Conservation (phyloP, 2,797 vertebrate species). For the Dryobates pubescens region DNA sequence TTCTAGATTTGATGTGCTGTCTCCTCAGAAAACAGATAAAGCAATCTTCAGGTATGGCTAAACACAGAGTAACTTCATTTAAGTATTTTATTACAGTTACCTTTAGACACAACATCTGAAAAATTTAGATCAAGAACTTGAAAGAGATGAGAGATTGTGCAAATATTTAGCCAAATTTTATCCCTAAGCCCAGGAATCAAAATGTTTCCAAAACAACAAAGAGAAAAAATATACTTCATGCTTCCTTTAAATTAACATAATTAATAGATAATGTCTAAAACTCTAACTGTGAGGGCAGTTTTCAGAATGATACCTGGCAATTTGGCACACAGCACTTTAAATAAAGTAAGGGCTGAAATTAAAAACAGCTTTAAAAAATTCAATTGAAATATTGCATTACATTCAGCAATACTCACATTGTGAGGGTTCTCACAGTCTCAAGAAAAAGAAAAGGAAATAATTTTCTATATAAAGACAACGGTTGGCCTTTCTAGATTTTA, state of each 20-base stretch:
- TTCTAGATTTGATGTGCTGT: background rate
- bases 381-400: background rate
- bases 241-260: background rate
- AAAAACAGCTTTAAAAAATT: background rate
- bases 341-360: background rate
- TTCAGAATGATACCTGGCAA: background rate
- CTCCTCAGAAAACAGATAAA: background rate
- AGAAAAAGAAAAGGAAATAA: background rate
- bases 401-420: background rate
- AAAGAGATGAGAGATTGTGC: background rate
- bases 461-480: background rate
- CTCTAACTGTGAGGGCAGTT: background rate
- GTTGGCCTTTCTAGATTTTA: background rate
- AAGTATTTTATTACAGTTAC: background rate
- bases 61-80: background rate
- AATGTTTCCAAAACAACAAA: background rate
- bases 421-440: background rate
- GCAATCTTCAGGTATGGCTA: background rate
- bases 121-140: background rate
- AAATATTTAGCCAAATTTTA: background rate
- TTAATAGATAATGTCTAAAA: background rate
- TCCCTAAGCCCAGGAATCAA: background rate
- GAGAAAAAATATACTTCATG: fast-evolving
- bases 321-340: background rate
- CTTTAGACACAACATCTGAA: background rate